Evolutionary conservation across 2,888 invertebrate genomes (phyloP).

Genomic region (Pristionchus exspectatus): DNA sequence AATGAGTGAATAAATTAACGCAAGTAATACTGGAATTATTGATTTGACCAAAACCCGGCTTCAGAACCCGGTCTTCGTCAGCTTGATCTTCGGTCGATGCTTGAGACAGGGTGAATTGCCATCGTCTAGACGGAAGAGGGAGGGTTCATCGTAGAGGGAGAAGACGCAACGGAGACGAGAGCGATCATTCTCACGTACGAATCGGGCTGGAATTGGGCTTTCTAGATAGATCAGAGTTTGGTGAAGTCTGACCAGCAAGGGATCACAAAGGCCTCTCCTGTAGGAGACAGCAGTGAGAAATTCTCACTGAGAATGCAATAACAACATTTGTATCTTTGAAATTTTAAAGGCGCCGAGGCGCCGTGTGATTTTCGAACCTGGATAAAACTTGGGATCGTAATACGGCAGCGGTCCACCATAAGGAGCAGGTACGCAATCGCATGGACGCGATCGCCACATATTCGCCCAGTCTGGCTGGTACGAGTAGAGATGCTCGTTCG

Average conservation of each 20-base stretch:
- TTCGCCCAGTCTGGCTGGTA: slow-evolving; percentile 77
- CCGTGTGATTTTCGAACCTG: too few relatives aligned
- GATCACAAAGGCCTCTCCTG: too few relatives aligned
- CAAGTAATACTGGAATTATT: too few relatives aligned
- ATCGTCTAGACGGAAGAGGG: slow-evolving; percentile 70
- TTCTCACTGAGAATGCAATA: too few relatives aligned
- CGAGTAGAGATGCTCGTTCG: slow-evolving; percentile 72
- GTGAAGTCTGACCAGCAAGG: too few relatives aligned
- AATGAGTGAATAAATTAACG: too few relatives aligned
- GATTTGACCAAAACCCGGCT: background rate
- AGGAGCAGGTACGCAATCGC: slow-evolving; percentile 76
- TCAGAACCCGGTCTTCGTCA: slow-evolving; percentile 64
- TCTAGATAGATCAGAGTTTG: background rate
- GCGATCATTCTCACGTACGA: slow-evolving; percentile 71
- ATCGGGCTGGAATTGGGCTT: slow-evolving; percentile 54
- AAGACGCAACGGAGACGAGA: slow-evolving; percentile 73
- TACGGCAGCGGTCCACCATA: slow-evolving; percentile 77
- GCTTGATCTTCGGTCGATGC: slow-evolving; percentile 68
- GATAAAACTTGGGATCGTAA: slow-evolving; percentile 75
- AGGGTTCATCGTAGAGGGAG: slow-evolving; percentile 73
- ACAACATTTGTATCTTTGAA: too few relatives aligned
- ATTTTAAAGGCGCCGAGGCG: too few relatives aligned
- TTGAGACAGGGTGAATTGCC: slow-evolving; percentile 73
- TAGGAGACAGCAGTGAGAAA: too few relatives aligned
- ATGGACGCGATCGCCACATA: slow-evolving; percentile 72